Evolutionary conservation across 1,140 invertebrate species (phyloP).

Genomic region (Trachelipus rathkii): DNA sequence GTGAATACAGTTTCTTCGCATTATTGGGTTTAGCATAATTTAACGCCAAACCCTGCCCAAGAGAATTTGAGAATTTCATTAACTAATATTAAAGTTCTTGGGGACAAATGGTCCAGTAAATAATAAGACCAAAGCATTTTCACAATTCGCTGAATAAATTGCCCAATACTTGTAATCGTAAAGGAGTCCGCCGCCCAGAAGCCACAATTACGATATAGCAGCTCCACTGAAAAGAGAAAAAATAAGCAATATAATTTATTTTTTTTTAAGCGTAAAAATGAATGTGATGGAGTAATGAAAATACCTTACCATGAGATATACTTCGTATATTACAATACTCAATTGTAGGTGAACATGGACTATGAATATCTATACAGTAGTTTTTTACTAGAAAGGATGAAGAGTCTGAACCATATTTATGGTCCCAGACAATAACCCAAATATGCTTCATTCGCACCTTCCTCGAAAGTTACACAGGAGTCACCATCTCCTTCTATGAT

Average conservation of each 20-base stretch:
- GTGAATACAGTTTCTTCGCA: conserved; percentile 96
- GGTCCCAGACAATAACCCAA: conserved; percentile 90
- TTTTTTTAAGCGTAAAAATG: background rate
- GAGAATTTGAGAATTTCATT: conserved; percentile 95
- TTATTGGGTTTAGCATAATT: conserved; percentile 98
- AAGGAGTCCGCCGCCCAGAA: conserved; percentile 86
- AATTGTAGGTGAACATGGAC: conserved; percentile 91
- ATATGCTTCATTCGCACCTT: conserved; percentile 88
- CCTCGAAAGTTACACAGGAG: conserved; percentile 92
- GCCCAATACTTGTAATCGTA: conserved; percentile 88
- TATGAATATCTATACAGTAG: conserved; percentile 93
- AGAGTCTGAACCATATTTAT: conserved; percentile 93
- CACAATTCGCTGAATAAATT: conserved; percentile 93
- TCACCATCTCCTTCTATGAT: conserved; percentile 89
- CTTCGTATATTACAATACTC: conserved; percentile 95
- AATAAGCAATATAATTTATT: background rate
- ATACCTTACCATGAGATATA: conserved; percentile 59
- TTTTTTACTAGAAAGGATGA: conserved; percentile 81
- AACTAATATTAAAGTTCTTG: conserved; percentile 93
- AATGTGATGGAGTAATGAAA: background rate
- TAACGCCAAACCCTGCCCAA: conserved; percentile 97
- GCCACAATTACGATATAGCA: conserved; percentile 93
- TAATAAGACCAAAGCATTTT: conserved; percentile 73
- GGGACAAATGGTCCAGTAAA: conserved; percentile 92
- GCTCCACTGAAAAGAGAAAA: conserved; percentile 82